Conservation (phyloP, 1,140 invertebrate genomes). For the Papilio xuthus region DNA sequence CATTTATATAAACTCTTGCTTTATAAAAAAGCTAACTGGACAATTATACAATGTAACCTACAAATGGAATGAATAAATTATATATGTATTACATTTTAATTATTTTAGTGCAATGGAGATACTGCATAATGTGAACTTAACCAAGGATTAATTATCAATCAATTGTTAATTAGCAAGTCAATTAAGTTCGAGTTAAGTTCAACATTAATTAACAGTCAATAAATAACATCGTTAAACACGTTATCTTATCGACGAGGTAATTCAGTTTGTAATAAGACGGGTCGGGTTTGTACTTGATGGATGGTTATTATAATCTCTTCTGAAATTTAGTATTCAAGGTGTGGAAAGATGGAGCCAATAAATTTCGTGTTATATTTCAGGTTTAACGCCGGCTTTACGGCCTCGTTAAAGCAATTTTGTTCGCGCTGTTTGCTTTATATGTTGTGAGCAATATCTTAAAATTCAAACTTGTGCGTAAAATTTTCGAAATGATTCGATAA, state of each 20-base stretch:
- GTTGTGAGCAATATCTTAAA: constrained; percentile 4
- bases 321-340: constrained; percentile 50
- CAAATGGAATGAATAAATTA: too few relatives aligned
- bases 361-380: constrained; percentile 52
- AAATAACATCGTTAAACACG: constrained; percentile 26
- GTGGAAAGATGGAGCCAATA: constrained; percentile 45
- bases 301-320: constrained; percentile 31
- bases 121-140: not conserved
- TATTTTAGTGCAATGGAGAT: not conserved
- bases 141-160: not conserved
- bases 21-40: too few relatives aligned
- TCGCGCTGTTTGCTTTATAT: constrained; percentile 31
- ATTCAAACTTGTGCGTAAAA: not conserved
- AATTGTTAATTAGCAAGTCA: constrained; percentile 4
- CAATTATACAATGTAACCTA: too few relatives aligned
- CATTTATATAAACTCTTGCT: too few relatives aligned
- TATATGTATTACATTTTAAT: too few relatives aligned
- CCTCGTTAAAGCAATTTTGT: constrained; percentile 41
- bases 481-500: not conserved
- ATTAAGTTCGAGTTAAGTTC: constrained; percentile 9
- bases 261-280: constrained; percentile 30
- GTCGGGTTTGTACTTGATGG: constrained; percentile 25
- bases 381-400: constrained; percentile 43
- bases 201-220: constrained; percentile 33
- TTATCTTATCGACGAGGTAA: constrained; percentile 34